These are phyloP conservation scores for Tetragonisca angustula DNA, from an alignment of 2,888 invertebrate genomes.

Conservation along the genomic window DNA sequence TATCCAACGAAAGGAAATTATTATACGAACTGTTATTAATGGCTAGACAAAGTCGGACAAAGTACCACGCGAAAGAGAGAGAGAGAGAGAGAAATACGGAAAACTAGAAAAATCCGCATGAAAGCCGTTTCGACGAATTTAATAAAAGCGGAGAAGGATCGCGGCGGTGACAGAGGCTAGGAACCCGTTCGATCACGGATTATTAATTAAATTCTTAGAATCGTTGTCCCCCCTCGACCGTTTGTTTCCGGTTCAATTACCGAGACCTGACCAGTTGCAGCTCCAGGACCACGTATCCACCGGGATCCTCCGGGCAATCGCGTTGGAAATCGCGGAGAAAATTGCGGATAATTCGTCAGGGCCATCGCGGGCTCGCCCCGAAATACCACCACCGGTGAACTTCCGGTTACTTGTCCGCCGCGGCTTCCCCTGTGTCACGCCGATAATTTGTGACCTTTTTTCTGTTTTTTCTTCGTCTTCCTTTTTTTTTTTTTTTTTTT, in stretches of 20 bases:
- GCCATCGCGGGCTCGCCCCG: background rate
- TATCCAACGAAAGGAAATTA: no score
- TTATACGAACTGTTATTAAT: no score
- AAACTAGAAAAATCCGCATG: background rate
- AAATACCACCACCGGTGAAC: background rate
- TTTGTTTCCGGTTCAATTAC: slow-evolving; percentile 31
- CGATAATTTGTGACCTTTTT: background rate
- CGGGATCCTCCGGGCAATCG: slow-evolving; percentile 1
- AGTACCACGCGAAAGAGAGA: background rate
- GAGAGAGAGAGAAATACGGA: background rate
- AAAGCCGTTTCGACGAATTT: background rate
- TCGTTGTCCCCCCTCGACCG: slow-evolving; percentile 4
- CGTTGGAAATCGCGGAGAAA: slow-evolving; percentile 24
- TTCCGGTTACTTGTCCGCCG: background rate
- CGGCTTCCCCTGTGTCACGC: background rate
- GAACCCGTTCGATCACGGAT: background rate
- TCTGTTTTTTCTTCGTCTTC: background rate
- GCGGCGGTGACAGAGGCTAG: background rate
- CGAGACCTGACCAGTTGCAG: background rate
- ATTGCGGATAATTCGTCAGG: slow-evolving; percentile 44
- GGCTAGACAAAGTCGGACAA: no score
- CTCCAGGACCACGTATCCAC: background rate
- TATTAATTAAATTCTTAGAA: slow-evolving; percentile 40
- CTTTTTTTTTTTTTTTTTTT: background rate
- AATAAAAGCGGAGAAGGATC: background rate